Conservation (phyloP, 2,797 vertebrate species). For the Mus caroli region DNA sequence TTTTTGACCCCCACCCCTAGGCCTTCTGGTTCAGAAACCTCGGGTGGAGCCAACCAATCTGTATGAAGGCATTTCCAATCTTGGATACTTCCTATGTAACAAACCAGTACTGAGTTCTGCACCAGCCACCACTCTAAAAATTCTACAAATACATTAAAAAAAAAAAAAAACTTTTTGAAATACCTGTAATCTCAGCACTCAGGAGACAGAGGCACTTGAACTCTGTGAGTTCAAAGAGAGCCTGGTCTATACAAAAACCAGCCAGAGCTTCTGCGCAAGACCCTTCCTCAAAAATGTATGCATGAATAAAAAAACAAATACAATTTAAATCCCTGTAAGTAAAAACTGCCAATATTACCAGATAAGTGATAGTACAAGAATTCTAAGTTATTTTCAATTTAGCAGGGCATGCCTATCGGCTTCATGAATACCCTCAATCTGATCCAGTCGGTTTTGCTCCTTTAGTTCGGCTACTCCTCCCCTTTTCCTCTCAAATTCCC, state of each 20-base stretch:
- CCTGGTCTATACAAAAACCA: neutral
- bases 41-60: neutral
- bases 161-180: neutral
- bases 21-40: constrained; percentile 20
- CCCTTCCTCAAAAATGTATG: neutral
- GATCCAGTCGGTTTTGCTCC: constrained; percentile 10
- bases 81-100: constrained; percentile 22
- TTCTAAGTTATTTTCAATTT: constrained; percentile 53
- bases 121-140: constrained; percentile 29
- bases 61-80: neutral
- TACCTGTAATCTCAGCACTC: neutral
- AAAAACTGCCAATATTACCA: neutral
- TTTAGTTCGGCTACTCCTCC: neutral
- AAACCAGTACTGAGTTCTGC: neutral
- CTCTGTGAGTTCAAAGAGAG: neutral
- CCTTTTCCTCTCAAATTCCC: constrained; percentile 56
- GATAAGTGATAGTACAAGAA: neutral
- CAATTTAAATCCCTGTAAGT: neutral
- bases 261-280: neutral
- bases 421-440: constrained; percentile 39
- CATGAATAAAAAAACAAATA: neutral
- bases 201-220: neutral
- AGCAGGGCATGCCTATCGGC: neutral
- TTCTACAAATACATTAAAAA: constrained; percentile 6
- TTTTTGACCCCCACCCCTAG: constrained; percentile 6